phyloP scores from a whole-genome alignment of 30 jellyfish, hydroid and myxozoan genomes.

The Cassiopea xamachana region DNA sequence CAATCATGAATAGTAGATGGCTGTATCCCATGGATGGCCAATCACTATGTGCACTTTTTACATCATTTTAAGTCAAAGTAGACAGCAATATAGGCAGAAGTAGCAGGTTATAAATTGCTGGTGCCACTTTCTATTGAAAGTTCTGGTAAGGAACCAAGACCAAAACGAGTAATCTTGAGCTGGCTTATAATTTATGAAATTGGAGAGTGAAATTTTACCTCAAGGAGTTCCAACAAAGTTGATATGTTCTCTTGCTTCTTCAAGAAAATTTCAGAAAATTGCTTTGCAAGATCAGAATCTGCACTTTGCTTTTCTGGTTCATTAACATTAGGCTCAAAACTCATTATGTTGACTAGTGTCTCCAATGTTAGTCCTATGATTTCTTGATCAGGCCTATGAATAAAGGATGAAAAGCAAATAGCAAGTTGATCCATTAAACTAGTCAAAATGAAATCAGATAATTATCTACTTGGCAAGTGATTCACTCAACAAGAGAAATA shows the following conservation, averaged over 20 bases:
- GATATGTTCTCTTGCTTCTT: conserved; percentile 75
- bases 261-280: conserved; percentile 85
- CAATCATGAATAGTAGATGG: too few species aligned
- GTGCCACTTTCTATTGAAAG: too few species aligned
- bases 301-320: conserved; percentile 38
- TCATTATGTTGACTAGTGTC: conserved; percentile 80
- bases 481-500: background rate
- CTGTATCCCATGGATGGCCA: too few species aligned
- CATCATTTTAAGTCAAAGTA: too few species aligned
- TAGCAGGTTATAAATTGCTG: too few species aligned
- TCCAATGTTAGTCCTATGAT: conserved; percentile 87
- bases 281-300: conserved; percentile 78
- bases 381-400: conserved; percentile 83
- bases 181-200: background rate
- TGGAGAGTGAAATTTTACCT: background rate
- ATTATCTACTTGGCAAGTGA: background rate
- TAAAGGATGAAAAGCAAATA: background rate
- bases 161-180: too few species aligned
- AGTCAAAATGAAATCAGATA: background rate
- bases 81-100: too few species aligned
- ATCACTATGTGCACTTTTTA: too few species aligned
- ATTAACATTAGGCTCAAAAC: conserved; percentile 50
- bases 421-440: background rate
- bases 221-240: conserved; percentile 42
- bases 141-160: too few species aligned